Evolutionary conservation across 2,888 invertebrate genomes (phyloP), one percentile per base, ranked within the genome.

Genomic region (Lymantria monacha): DNA sequence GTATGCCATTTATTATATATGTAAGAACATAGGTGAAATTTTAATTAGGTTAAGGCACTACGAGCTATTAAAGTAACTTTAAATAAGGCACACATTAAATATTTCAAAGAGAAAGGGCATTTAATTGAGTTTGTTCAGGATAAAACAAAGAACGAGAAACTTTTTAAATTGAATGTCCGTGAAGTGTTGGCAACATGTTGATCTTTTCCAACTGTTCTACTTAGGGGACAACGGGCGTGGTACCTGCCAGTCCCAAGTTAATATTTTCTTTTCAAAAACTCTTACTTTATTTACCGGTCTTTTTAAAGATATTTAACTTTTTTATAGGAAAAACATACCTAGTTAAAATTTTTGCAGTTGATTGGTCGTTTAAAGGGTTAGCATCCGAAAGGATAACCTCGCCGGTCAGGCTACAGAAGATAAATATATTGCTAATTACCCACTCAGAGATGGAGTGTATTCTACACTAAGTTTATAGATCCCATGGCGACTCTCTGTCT

Each of bases 111-210:
- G 81, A 83, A 84, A 85, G 82, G 82, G 82, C 84, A 88, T 81
- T 84, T 90, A 89, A 90, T 90, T 89, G 88, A 87, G 90, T 91
- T 90, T 91, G 88, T 86, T 90, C 86, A 89, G 90, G 88, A 88
- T 85, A 87, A 90, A 90, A 91, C 89, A 90, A 90, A 91, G 87
- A 88, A 63, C 61, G 69, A 67, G 69, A 81, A 87, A 90, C 83
- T 86, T 91, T 87, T 90, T 91, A 91, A 91, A 91, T 91, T 90
- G 90, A 88, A 82, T 83, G 87, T 85, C 87, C 87, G 83, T 81
- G 84, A 87, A 90, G 90, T 90, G 90, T 87, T 85, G 85, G 73
- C 83, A 79, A 86, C 88, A 89, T 90, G 91, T 91, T 91, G 90
- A 89, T 91, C 90, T 91, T 90, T 81, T 72, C 67, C 65, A 76